Evolutionary conservation across 1,140 invertebrate genomes (phyloP).

Genomic region (Steinernema khuongi): DNA sequence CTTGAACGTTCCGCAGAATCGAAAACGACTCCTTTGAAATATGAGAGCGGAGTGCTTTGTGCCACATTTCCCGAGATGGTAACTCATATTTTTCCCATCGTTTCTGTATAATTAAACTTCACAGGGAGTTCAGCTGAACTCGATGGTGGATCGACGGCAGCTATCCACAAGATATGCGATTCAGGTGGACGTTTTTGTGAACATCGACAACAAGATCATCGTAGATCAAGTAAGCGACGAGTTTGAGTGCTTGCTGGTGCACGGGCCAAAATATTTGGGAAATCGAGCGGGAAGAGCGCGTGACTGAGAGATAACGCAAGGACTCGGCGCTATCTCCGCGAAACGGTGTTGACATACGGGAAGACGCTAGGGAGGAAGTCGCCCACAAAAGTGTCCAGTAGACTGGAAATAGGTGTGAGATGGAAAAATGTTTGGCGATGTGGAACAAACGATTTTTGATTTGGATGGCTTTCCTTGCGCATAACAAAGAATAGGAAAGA

Average conservation of each 20-base stretch:
- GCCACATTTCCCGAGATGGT: constrained; percentile 42
- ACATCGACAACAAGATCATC: constrained; percentile 35
- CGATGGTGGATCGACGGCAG: constrained; percentile 39
- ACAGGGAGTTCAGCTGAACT: constrained; percentile 37
- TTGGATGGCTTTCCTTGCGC: too few species aligned
- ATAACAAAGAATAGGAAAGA: too few species aligned
- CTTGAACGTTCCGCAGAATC: constrained; percentile 3
- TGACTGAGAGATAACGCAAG: constrained; percentile 13
- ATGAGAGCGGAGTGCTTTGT: constrained; percentile 35
- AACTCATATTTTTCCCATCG: neutral
- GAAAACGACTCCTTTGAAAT: constrained; percentile 32
- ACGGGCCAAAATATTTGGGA: neutral
- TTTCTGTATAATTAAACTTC: neutral
- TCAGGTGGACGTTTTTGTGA: constrained; percentile 31
- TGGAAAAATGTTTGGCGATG: neutral
- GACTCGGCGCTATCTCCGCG: neutral
- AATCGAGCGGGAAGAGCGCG: neutral
- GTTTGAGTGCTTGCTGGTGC: neutral
- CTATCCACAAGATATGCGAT: constrained; percentile 36
- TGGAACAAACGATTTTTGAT: too few species aligned
- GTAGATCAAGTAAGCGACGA: constrained; percentile 27
- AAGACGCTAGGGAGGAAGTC: too few species aligned
- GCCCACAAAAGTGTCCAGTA: too few species aligned
- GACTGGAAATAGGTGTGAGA: too few species aligned
- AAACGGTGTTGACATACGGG: constrained; percentile 1